Base-by-base conservation (phyloP, 2,797 vertebrate genomes). In the Mus minutoides region DNA sequence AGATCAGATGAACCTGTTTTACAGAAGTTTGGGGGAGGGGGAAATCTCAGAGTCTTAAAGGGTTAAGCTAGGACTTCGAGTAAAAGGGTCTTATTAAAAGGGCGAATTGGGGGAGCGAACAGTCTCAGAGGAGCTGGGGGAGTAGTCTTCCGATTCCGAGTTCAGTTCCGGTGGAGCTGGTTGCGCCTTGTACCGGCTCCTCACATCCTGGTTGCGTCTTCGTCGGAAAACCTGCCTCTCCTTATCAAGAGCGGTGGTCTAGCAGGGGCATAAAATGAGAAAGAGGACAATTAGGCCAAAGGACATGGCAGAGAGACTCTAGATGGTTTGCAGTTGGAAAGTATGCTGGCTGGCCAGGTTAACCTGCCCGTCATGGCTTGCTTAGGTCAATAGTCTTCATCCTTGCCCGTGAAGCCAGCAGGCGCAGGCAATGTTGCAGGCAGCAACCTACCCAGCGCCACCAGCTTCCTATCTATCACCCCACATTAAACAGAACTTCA, bases 191-290 rank as follows among this genome's bases (percentile, higher is more conserved):
- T 96, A 98, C 78, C 97, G 62, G 93, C 98, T 98, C 97, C 98
- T 99, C 98, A 99, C 99, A 99, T 99, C 99, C 99, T 99, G 99
- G 99, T 99, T 97, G 99, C 99, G 98, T 99, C 99, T 99, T 99
- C 99, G 98, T 99, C 99, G 96, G 99, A 99, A 99, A 99, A 99
- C 98, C 99, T 99, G 99, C 99, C 99, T 99, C 99, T 99, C 99
- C 99, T 99, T 99, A 99, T 99, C 99, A 99, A 99, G 99, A 99
- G 99, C 98, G 99, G 99, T 99, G 99, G 99, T 99, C 99, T 99
- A 99, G 97, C 98, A 98, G 98, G 98, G 98, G 98, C 98, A 98
- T 98, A 99, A 99, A 99, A 98, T 98, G 97, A 99, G 98, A 99
- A 98, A 99, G 98, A 98, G 98, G 97, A 97, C 98, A 98, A 98